phyloP scores from a whole-genome alignment of 2,113 vertebrate species.

The Charadrius vociferus region DNA sequence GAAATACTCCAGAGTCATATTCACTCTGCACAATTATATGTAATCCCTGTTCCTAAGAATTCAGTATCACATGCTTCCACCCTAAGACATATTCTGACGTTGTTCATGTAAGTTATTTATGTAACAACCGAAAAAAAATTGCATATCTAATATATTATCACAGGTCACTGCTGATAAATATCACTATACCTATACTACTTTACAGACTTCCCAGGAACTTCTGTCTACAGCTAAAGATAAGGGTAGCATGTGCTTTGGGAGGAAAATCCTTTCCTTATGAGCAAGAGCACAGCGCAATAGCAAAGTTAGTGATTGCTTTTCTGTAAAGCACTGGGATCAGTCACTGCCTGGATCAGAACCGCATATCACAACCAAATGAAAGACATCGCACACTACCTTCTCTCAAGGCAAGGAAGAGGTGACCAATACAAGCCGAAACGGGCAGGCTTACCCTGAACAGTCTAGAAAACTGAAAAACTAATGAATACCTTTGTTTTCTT shows the following conservation, averaged over 20 bases:
- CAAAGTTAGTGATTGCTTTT: rapidly evolving
- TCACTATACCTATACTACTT: neutral
- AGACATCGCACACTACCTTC: neutral
- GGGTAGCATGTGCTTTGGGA: neutral
- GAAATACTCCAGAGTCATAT: neutral
- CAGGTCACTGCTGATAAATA: neutral
- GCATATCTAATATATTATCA: neutral
- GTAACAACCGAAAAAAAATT: neutral
- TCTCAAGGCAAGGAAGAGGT: neutral
- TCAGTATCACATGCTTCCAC: neutral
- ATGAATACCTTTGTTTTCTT: neutral
- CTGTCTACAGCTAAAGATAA: neutral
- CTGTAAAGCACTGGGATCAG: neutral
- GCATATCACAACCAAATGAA: neutral
- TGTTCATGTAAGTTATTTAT: neutral
- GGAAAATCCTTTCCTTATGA: neutral
- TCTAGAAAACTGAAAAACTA: neutral
- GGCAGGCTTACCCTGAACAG: neutral
- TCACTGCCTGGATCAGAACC: neutral
- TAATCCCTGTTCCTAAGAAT: rapidly evolving
- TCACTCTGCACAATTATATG: neutral
- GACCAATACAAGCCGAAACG: neutral
- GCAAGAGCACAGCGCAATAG: neutral
- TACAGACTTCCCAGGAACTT: neutral
- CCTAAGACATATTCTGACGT: neutral